Percentiles rank a stretch among this genome's conserved stretches.
phyloP scores from a whole-genome alignment of 2,797 vertebrate genomes.

The Lindbergichthys nudifrons region DNA sequence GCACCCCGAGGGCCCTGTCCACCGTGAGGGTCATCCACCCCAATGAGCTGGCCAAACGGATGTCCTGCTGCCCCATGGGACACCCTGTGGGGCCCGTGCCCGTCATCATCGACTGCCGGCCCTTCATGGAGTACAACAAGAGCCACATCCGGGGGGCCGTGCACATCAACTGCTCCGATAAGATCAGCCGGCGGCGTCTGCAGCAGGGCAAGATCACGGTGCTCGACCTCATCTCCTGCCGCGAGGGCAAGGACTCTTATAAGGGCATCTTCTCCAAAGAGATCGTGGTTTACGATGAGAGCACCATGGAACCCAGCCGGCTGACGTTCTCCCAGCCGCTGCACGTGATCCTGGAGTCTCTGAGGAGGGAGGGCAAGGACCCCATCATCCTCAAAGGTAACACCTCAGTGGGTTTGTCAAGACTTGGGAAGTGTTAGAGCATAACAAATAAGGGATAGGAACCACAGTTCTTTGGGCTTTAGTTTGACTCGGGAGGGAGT shows the following conservation, averaged over 20 bases:
- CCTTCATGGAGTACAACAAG: conserved; percentile 98
- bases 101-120: conserved; percentile 97
- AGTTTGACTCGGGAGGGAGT: conserved; percentile 40
- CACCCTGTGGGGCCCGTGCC: conserved; percentile 91
- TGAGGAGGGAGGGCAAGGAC: conserved; percentile 97
- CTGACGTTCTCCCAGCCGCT: conserved; percentile 93
- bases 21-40: conserved; percentile 93
- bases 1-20: conserved; percentile 85
- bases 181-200: conserved; percentile 96
- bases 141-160: conserved; percentile 97
- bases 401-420: conserved; percentile 16
- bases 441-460: conserved; percentile 27
- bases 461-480: conserved; percentile 37
- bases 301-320: conserved; percentile 91
- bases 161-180: conserved; percentile 98
- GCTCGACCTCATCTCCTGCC: conserved; percentile 97
- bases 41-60: conserved; percentile 94
- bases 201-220: conserved; percentile 99
- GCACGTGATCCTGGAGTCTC: conserved; percentile 94
- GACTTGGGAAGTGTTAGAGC: neutral
- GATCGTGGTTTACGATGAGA: conserved; percentile 98
- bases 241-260: conserved; percentile 95
- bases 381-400: conserved; percentile 97
- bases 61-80: conserved; percentile 93
- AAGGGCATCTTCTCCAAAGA: conserved; percentile 99